These are phyloP conservation scores for Aplochiton taeniatus DNA, from an alignment of 2,797 vertebrate genomes.

Conservation along the genomic window DNA sequence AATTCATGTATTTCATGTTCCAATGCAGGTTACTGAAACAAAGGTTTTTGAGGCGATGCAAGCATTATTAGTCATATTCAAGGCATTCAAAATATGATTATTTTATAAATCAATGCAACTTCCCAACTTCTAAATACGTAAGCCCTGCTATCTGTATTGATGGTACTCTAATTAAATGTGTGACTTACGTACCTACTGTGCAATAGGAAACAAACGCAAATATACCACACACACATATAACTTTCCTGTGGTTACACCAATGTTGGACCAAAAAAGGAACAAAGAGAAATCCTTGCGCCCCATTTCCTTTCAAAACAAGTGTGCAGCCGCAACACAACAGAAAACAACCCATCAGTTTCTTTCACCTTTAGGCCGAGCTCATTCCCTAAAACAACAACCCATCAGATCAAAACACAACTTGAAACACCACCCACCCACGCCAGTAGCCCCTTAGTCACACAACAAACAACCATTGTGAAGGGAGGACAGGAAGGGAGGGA, in stretches of 20 bases:
- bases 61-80: neutral
- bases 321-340: too few relatives aligned
- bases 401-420: slow-evolving; percentile 16
- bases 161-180: slow-evolving; percentile 18
- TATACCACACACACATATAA: too few relatives aligned
- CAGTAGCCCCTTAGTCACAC: slow-evolving; percentile 28
- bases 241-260: too few relatives aligned
- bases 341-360: too few relatives aligned
- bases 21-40: too few relatives aligned
- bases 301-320: too few relatives aligned
- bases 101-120: slow-evolving; percentile 9
- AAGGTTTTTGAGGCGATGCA: neutral
- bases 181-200: neutral
- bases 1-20: too few relatives aligned
- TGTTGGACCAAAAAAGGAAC: too few relatives aligned
- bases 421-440: slow-evolving; percentile 10
- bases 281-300: too few relatives aligned
- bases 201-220: too few relatives aligned
- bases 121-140: neutral
- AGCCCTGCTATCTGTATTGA: slow-evolving; percentile 8
- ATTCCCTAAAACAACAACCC: neutral
- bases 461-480: slow-evolving; percentile 57
- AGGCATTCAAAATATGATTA: slow-evolving; percentile 3
- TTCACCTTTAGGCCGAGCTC: too few relatives aligned
- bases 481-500: slow-evolving; percentile 51